A percentile compares a stretch with the other conserved stretches of the same genome.
Evolutionary conservation across 2,888 invertebrate genomes (phyloP).

Genomic region (Cheilosia vulpina): DNA sequence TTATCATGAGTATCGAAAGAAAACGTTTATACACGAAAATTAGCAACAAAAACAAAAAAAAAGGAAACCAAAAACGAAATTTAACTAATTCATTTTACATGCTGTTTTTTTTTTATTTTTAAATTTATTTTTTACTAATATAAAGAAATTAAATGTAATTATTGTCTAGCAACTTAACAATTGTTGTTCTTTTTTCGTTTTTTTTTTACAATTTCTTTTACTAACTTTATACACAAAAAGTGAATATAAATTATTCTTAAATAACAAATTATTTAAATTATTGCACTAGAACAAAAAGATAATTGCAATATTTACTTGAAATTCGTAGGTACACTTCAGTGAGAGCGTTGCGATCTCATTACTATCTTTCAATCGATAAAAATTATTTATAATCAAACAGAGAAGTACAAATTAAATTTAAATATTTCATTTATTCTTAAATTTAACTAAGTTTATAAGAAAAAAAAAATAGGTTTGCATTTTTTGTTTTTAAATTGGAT

Average conservation of each 20-base stretch:
- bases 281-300: slow-evolving; percentile 30
- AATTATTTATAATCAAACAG: slow-evolving; percentile 26
- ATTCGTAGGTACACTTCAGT: slow-evolving; percentile 74
- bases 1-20: slow-evolving; percentile 33
- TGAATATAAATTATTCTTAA: slow-evolving; percentile 24
- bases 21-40: slow-evolving; percentile 28
- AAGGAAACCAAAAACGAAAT: slow-evolving; percentile 13
- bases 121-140: slow-evolving; percentile 24
- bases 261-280: slow-evolving; percentile 6
- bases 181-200: slow-evolving; percentile 46
- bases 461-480: slow-evolving; percentile 23
- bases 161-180: slow-evolving; percentile 77
- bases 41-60: slow-evolving; percentile 12
- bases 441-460: slow-evolving; percentile 54
- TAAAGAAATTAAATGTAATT: slow-evolving; percentile 75
- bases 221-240: slow-evolving; percentile 51
- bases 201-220: slow-evolving; percentile 42
- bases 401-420: slow-evolving; percentile 29
- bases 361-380: slow-evolving; percentile 13
- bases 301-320: slow-evolving; percentile 46
- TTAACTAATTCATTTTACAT: slow-evolving; percentile 45
- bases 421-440: slow-evolving; percentile 66
- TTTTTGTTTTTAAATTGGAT: slow-evolving; percentile 39
- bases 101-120: slow-evolving; percentile 28
- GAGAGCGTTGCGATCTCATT: slow-evolving; percentile 36